Evolutionary conservation across 2,113 vertebrate species (phyloP), one percentile per base, ranked within the genome.

Genomic region (Procavia capensis): DNA sequence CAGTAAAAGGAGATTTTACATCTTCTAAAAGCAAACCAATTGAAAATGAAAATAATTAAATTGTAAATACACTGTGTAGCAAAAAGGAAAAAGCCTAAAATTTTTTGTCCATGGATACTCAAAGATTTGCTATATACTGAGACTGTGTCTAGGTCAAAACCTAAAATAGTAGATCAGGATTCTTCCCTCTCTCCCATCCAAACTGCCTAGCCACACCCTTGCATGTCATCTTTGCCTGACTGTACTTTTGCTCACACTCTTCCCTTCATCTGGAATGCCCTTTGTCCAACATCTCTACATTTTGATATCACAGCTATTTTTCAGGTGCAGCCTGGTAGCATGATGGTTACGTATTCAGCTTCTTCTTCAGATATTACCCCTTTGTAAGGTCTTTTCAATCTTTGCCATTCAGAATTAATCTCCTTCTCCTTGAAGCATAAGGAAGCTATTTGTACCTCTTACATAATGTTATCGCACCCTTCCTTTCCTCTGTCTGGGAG

Each of bases 351-450:
- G 11, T 54, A 17, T 54, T 54, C 17, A 16, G 50, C 50, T 54
- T 13, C 47, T 50, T 50, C 86, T 72, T 96, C 61, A 92, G 61
- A 41, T 78, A 72, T 25, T 41, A 47, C 6, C 13, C 27, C 8
- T 82, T 66, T 84, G 59, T 25, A 90, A 95, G 88, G 64, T 61
- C 47, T 86, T 97, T 83, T 91, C 68, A 61, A 2, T 91, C 81
- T 88, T 92, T 93, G 81, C 27, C 43, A 66, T 72, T 68, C 6
- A 96, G 54, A 92, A 91, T 95, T 88, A 81, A 92, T 95, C 91
- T 75, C 39, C 72, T 74, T 95, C 43, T 95, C 70, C 88, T 64
- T 43, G 31, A 68, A 61, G n/a, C 11, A 39, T 9, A 34, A 5
- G 36, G 54, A 78, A 4, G 39, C 64, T 79, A 66, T 94, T 66